Evolutionary conservation across 2,888 invertebrate species (phyloP).

Genomic region (Diplazon laetatorius): DNA sequence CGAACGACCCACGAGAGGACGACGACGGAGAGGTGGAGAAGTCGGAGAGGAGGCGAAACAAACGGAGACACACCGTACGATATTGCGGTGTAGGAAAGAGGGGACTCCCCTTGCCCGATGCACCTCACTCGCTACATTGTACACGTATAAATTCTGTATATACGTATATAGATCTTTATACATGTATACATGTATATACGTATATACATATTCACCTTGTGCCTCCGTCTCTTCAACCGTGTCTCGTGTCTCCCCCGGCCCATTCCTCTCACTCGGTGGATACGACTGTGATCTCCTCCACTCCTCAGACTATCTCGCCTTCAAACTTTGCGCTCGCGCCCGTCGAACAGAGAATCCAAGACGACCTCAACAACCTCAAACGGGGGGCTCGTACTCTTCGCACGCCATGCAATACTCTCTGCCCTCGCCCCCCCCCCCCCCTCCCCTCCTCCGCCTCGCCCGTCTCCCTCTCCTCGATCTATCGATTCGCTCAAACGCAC

Average conservation of each 20-base stretch:
- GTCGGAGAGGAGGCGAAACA: conserved; percentile 57
- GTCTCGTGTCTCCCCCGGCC: conserved; percentile 14
- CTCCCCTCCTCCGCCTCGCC: not conserved
- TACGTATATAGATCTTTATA: no score
- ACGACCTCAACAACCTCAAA: not conserved
- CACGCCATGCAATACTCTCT: not conserved
- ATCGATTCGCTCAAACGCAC: no score
- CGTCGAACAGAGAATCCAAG: no score
- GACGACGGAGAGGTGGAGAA: conserved; percentile 36
- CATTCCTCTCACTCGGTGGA: conserved; percentile 28
- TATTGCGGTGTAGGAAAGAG: conserved; percentile 38
- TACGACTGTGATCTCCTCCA: conserved; percentile 19
- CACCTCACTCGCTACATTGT: not conserved
- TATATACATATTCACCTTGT: conserved; percentile 14
- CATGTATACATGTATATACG: no score
- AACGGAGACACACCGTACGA: conserved; percentile 15
- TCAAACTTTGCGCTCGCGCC: conserved; percentile 32
- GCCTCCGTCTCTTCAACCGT: not conserved
- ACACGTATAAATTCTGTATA: no score
- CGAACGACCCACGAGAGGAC: conserved; percentile 39
- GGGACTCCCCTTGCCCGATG: conserved; percentile 48
- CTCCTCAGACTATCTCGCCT: conserved; percentile 22
- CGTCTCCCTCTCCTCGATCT: no score
- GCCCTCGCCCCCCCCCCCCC: not conserved
- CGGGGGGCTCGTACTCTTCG: not conserved